Conservation (phyloP, 1,140 invertebrate genomes). For the Goniozus legneri region DNA sequence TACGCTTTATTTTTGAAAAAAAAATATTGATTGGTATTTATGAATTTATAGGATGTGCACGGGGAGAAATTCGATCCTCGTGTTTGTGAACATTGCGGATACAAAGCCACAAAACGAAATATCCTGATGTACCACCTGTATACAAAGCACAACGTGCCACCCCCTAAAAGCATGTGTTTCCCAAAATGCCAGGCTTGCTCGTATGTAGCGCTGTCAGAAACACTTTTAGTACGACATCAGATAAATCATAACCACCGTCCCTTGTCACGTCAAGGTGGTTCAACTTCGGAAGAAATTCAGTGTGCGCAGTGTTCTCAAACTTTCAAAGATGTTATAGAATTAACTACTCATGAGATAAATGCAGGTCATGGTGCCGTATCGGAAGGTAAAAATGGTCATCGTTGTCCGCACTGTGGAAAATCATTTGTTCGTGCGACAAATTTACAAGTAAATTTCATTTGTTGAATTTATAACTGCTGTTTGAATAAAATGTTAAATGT, state of each 20-base stretch:
- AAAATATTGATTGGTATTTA: no score
- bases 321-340: slow-evolving; percentile 34
- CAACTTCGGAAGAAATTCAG: slow-evolving; percentile 28
- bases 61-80: slow-evolving; percentile 74
- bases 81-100: slow-evolving; percentile 82
- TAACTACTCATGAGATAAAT: slow-evolving; percentile 42
- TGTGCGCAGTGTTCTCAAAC: slow-evolving; percentile 38
- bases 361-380: slow-evolving; percentile 31
- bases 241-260: slow-evolving; percentile 54
- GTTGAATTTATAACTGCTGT: no score
- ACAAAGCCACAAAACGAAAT: slow-evolving; percentile 71
- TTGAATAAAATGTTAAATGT: no score
- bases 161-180: slow-evolving; percentile 67
- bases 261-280: slow-evolving; percentile 15
- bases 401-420: slow-evolving; percentile 45
- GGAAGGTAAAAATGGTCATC: slow-evolving; percentile 34
- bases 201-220: slow-evolving; percentile 69
- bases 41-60: slow-evolving; percentile 66
- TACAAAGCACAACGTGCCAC: slow-evolving; percentile 73
- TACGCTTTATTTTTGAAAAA: no score
- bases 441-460: slow-evolving; percentile 41
- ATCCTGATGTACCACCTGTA: slow-evolving; percentile 77
- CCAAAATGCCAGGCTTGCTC: slow-evolving; percentile 73
- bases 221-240: slow-evolving; percentile 64
- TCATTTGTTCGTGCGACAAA: slow-evolving; percentile 38